A percentile compares a stretch with the other conserved stretches of the same genome.
Evolutionary conservation across 2,113 vertebrate genomes (phyloP).

Genomic region (Leuciscus idus): DNA sequence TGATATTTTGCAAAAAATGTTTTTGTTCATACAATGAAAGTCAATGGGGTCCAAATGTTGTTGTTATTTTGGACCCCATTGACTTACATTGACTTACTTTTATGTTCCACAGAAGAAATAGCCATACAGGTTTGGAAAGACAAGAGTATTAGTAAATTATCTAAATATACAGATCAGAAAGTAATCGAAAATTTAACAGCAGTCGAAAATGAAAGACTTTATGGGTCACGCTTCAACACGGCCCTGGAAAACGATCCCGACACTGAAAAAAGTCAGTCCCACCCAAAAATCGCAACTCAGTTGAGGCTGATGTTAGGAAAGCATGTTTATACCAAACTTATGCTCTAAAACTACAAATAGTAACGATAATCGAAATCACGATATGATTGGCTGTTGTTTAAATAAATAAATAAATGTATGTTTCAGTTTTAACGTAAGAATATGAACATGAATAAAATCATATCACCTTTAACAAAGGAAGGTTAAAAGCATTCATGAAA

Average conservation of each 20-base stretch:
- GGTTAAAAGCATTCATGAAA: background rate
- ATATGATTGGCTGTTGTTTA: too few relatives aligned
- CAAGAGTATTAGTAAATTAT: background rate
- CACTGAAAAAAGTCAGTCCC: too few relatives aligned
- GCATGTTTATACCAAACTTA: too few relatives aligned
- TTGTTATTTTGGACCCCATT: background rate
- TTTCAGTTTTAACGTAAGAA: background rate
- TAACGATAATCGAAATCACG: too few relatives aligned
- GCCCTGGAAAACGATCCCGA: too few relatives aligned
- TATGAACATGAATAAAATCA: background rate
- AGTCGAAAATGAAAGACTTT: background rate
- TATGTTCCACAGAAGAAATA: background rate
- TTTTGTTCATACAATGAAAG: background rate
- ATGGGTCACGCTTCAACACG: too few relatives aligned
- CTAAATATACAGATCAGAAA: background rate
- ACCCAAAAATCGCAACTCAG: too few relatives aligned
- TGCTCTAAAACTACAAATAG: too few relatives aligned
- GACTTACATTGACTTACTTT: background rate
- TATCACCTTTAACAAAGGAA: background rate
- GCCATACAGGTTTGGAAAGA: background rate
- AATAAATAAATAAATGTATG: too few relatives aligned
- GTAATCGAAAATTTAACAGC: background rate
- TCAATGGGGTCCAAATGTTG: background rate
- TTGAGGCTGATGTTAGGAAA: too few relatives aligned
- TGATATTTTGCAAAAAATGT: background rate